These are phyloP conservation scores for Aricia artaxerxes DNA, from an alignment of 2,888 invertebrate species.

Conservation along the genomic window DNA sequence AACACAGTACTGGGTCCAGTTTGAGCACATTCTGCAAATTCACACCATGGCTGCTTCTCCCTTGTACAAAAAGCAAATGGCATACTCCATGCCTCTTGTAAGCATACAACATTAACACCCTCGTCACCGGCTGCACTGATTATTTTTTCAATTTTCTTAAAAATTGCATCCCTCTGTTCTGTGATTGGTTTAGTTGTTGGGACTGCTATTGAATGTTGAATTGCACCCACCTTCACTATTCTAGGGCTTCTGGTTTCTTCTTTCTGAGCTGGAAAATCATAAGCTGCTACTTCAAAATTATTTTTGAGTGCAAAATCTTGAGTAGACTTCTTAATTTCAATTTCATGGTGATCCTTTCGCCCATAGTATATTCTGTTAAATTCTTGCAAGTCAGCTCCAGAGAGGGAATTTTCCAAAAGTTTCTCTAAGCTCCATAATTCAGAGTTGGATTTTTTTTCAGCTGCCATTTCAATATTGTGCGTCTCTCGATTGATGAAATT, in stretches of 20 bases:
- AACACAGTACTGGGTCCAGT: slow-evolving; percentile 92
- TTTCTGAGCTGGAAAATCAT: slow-evolving; percentile 82
- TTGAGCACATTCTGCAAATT: slow-evolving; percentile 95
- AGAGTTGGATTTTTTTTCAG: slow-evolving; percentile 37
- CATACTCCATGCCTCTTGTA: slow-evolving; percentile 99
- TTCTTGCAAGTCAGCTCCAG: slow-evolving; percentile 79
- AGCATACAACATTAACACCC: slow-evolving; percentile 93
- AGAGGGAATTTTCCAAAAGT: slow-evolving; percentile 52
- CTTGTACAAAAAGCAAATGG: slow-evolving; percentile 99
- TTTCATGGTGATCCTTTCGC: slow-evolving; percentile 76
- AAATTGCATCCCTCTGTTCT: slow-evolving; percentile 89
- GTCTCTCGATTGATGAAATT: not conserved
- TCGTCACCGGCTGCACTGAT: slow-evolving; percentile 87
- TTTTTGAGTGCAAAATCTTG: slow-evolving; percentile 69
- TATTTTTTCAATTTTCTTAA: slow-evolving; percentile 86
- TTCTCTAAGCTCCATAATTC: slow-evolving; percentile 63
- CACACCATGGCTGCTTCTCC: slow-evolving; percentile 97
- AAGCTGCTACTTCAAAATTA: slow-evolving; percentile 89
- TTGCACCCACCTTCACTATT: slow-evolving; percentile 89
- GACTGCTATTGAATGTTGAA: slow-evolving; percentile 92
- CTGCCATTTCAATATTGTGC: slow-evolving; percentile 49
- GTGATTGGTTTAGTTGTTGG: slow-evolving; percentile 87
- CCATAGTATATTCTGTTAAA: slow-evolving; percentile 91
- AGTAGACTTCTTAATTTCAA: slow-evolving; percentile 77
- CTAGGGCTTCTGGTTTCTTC: slow-evolving; percentile 88